Conservation (phyloP, 2,113 vertebrate species). For the Microtus pennsylvanicus region DNA sequence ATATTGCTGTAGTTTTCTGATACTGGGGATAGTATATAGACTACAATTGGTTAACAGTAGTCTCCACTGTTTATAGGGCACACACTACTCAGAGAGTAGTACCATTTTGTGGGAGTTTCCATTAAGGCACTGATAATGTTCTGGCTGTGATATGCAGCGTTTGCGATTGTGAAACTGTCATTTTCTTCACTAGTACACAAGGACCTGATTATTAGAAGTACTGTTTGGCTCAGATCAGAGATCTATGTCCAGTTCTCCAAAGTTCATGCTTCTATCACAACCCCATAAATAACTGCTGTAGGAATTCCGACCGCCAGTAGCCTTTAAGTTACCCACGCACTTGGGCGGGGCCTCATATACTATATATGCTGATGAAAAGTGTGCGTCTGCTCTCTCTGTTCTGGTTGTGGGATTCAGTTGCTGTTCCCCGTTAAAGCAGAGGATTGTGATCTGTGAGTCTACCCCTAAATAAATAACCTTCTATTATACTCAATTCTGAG, state of each 20-base stretch:
- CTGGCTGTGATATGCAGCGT: not conserved
- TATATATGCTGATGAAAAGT: no score
- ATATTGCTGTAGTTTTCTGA: not conserved
- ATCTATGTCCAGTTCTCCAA: slow-evolving; percentile 50
- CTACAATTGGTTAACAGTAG: not conserved
- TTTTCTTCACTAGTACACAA: not conserved
- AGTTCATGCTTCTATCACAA: slow-evolving; percentile 5
- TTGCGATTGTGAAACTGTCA: not conserved
- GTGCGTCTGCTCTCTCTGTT: no score
- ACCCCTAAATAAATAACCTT: no score
- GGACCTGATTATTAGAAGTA: not conserved
- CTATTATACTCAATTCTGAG: no score
- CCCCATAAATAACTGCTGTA: not conserved
- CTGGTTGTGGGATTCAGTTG: no score
- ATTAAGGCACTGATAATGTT: not conserved
- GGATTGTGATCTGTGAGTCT: no score
- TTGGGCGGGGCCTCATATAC: no score
- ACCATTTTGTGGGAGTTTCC: not conserved
- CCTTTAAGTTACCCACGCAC: no score
- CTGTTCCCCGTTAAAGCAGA: no score
- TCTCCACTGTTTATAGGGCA: not conserved
- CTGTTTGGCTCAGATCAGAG: slow-evolving; percentile 1
- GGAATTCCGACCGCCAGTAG: no score
- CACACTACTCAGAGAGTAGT: not conserved
- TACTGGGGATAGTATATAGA: not conserved